Evolutionary conservation across 2,797 vertebrate genomes (phyloP), one percentile per base, ranked within the genome.

Genomic region (Chiroxiphia lanceolata): DNA sequence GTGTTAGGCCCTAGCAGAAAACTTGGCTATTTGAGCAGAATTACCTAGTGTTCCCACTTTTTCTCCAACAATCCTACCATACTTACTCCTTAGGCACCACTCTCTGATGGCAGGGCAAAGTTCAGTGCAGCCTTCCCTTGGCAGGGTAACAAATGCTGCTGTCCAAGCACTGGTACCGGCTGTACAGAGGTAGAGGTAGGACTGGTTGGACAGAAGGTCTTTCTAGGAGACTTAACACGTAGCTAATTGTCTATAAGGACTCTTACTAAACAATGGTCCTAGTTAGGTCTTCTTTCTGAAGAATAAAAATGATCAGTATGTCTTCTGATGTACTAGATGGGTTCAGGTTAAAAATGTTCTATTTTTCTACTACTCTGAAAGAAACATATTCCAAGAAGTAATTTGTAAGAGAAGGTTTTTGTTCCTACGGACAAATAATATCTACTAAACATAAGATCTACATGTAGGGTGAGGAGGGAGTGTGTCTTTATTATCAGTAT

Each of bases 1-100:
- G 87, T 87, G 89, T 94, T 80, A 64, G 93, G 89, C 75, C 53
- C 54, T 92, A 89, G 94, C 93, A 96, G 84, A 83, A 79, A 61
- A 33, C 64, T 90, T 85, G 79, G 78, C 71, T 91, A 75, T 89
- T 92, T 95, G 87, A 87, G 47, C 60, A 89, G 89, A 84, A 89
- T 93, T 94, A 91, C 71, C 84, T 87, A 84, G 83, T 75, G 84
- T 87, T 89, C 64, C 93, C 68, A 61, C 71, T 94, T 93, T 84
- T 95, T 84, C 78, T 83, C 50, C 64, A 82, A 33, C 45, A 6
- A 3, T 89, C 87, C 89, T 90, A 26, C 86, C 89, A 77, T 87
- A 38, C 75, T 68, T 90, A 15, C 57, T 85, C 42, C 31, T 36
- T 40, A 57, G 64, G 45, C 78, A 25, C 48, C 22, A 53, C 50